These are phyloP conservation scores for Delphinapterus leucas DNA, from an alignment of 2,113 vertebrate species.

Conservation along the genomic window DNA sequence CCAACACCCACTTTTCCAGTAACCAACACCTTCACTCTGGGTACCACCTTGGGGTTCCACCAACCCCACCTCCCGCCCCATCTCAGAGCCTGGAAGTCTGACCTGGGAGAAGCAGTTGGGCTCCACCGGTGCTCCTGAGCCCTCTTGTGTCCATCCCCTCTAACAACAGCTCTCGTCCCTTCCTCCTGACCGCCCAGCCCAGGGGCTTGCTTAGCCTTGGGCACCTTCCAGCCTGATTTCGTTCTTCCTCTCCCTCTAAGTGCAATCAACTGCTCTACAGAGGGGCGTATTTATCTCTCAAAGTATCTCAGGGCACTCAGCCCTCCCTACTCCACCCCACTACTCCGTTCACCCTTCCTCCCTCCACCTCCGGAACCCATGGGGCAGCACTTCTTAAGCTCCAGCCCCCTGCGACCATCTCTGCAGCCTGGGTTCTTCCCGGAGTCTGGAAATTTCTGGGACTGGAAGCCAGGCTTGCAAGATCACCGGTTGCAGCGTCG, in stretches of 20 bases:
- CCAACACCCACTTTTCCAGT: not conserved
- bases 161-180: not conserved
- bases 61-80: accelerated
- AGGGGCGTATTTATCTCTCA: not conserved
- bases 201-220: not conserved
- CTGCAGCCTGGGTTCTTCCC: not conserved
- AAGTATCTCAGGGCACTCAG: not conserved
- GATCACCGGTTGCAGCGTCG: not conserved
- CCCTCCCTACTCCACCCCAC: not conserved
- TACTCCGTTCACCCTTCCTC: not conserved
- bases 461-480: not conserved
- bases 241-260: not conserved
- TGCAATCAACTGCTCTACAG: not conserved
- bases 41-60: not conserved
- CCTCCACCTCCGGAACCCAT: not conserved
- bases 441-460: not conserved
- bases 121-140: not conserved
- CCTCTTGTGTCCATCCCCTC: not conserved
- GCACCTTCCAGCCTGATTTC: not conserved
- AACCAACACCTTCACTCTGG: not conserved
- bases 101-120: not conserved
- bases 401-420: not conserved
- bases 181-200: not conserved
- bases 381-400: not conserved
- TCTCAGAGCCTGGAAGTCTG: not conserved